These are phyloP conservation scores for Coenobita brevimanus DNA, from an alignment of 1,140 invertebrate genomes.

Conservation along the genomic window DNA sequence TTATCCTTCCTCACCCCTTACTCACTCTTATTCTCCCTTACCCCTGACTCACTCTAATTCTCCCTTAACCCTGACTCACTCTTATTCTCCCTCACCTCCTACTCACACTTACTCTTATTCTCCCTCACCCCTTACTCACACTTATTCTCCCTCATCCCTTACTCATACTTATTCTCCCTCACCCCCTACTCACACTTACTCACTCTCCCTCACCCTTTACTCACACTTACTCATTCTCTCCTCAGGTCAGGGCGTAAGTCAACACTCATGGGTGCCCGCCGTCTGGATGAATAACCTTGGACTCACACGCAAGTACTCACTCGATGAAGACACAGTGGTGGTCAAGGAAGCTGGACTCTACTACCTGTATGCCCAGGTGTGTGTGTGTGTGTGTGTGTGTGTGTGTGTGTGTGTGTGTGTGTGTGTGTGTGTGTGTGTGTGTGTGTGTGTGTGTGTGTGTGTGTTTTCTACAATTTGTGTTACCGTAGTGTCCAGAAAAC, in stretches of 20 bases:
- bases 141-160: neutral
- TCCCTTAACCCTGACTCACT: neutral
- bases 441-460: no score
- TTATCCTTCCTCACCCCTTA: no score
- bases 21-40: no score
- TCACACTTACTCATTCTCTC: neutral
- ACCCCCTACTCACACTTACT: neutral
- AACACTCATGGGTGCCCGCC: conserved; percentile 25
- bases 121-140: neutral
- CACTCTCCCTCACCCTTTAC: neutral
- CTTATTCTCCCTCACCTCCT: neutral
- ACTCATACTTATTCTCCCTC: neutral
- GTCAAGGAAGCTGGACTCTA: conserved; percentile 43
- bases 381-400: neutral
- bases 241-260: neutral
- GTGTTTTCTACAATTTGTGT: no score
- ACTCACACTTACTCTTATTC: neutral
- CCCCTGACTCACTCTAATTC: no score
- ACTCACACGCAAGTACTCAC: conserved; percentile 29
- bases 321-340: conserved; percentile 4
- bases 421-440: neutral
- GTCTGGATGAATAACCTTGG: conserved; percentile 51
- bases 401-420: neutral
- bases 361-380: conserved; percentile 55
- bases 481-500: no score